Evolutionary conservation across 23 tunicate species (phyloP).

Genomic region (Trididemnum clinides): DNA sequence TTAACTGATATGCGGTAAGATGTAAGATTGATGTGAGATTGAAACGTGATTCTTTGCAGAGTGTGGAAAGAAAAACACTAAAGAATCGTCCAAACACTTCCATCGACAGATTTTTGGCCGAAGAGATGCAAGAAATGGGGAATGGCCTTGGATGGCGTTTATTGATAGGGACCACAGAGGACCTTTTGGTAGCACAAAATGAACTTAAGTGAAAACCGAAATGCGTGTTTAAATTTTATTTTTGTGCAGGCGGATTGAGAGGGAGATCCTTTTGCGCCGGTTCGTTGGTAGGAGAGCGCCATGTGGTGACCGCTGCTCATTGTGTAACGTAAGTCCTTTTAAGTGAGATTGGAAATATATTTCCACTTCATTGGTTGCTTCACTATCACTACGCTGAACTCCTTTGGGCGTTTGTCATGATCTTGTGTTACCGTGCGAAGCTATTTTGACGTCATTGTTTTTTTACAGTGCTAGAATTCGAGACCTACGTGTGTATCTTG

Average conservation of each 20-base stretch:
- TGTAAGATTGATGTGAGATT: not conserved
- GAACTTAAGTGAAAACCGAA: too few relatives aligned
- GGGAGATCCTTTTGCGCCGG: constrained; percentile 55
- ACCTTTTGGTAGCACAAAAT: too few relatives aligned
- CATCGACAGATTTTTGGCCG: constrained; percentile 40
- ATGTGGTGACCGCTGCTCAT: constrained; percentile 73
- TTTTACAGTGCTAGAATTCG: not conserved
- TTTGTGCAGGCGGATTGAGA: not conserved
- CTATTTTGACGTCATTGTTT: too few relatives aligned
- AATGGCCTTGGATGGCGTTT: constrained; percentile 87
- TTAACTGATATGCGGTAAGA: not conserved
- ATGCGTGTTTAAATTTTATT: too few relatives aligned
- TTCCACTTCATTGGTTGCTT: too few relatives aligned
- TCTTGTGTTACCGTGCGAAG: too few relatives aligned
- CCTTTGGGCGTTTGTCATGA: too few relatives aligned
- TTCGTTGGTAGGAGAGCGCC: constrained; percentile 39
- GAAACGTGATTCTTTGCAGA: constrained; percentile 7
- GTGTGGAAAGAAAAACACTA: constrained; percentile 52
- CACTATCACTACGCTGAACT: too few relatives aligned
- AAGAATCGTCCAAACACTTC: not conserved
- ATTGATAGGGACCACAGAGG: too few relatives aligned
- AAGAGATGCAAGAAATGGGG: constrained; percentile 43
- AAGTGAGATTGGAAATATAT: too few relatives aligned
- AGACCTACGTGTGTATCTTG: constrained; percentile 4
- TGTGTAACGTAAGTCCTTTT: too few relatives aligned